phyloP scores from a whole-genome alignment of 2,113 vertebrate genomes.

The Xerus inauris region DNA sequence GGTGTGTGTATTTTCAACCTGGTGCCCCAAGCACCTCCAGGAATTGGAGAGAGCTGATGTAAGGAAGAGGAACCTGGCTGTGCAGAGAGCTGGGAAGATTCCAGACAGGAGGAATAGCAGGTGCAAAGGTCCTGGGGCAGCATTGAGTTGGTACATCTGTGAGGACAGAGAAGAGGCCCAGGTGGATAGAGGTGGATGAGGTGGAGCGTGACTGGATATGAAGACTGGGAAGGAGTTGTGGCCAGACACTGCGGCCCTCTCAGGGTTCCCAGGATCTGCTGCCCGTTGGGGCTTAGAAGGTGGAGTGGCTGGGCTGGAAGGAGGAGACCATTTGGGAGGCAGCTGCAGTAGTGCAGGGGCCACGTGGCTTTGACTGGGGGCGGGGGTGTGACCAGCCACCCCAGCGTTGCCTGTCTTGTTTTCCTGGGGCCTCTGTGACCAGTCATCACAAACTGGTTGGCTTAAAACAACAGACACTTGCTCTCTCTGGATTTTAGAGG shows the following conservation, averaged over 20 bases:
- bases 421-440: neutral
- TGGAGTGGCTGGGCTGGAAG: no score
- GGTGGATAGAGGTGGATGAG: no score
- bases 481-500: neutral
- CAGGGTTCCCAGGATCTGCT: no score
- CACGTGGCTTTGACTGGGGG: neutral
- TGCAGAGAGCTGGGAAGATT: neutral
- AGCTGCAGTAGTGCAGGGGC: neutral
- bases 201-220: neutral
- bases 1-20: neutral
- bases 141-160: neutral
- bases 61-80: neutral
- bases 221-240: neutral
- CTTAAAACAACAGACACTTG: no score
- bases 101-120: neutral
- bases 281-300: no score
- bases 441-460: neutral
- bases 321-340: neutral
- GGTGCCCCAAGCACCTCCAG: no score
- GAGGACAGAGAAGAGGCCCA: neutral
- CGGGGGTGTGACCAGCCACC: no score
- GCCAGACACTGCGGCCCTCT: neutral
- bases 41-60: neutral
- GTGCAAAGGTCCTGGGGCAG: neutral
- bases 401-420: neutral